Percentiles rank a stretch among this genome's conserved stretches.
Conservation (phyloP, 2,113 vertebrate genomes). For the Eclectus roratus region DNA sequence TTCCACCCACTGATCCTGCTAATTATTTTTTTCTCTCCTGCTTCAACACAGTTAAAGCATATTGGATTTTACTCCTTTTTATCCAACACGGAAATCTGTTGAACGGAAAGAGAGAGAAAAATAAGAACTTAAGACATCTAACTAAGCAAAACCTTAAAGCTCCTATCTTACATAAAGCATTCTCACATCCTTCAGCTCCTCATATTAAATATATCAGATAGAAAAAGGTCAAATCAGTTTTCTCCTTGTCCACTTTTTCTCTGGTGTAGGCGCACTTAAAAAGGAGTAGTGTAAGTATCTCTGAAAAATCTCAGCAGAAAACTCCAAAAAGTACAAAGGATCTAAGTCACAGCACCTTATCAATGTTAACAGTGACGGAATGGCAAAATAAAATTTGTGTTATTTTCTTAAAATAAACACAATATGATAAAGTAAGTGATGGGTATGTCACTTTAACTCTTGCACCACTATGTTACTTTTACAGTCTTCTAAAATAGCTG, state of each 20-base stretch:
- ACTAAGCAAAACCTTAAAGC: background rate
- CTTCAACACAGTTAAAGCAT: background rate
- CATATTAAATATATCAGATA: background rate
- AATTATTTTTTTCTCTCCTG: background rate
- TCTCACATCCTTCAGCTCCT: background rate
- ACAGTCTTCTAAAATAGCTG: background rate
- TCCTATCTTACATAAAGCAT: background rate
- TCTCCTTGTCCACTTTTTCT: background rate
- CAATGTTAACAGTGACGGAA: background rate
- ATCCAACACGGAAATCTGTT: background rate
- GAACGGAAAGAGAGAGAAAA: background rate
- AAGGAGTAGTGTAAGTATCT: background rate
- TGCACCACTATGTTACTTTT: background rate
- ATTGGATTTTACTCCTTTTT: background rate
- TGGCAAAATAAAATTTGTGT: background rate
- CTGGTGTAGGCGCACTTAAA: background rate
- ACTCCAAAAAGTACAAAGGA: background rate
- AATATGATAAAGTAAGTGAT: background rate
- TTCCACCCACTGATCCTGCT: background rate
- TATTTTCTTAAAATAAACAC: background rate
- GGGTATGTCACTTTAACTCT: background rate
- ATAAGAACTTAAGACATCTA: background rate
- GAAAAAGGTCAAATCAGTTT: background rate
- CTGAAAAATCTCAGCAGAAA: background rate
- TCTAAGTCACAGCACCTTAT: background rate